Evolutionary conservation across 2,888 invertebrate genomes (phyloP).

Genomic region (Drosophila lutescens): DNA sequence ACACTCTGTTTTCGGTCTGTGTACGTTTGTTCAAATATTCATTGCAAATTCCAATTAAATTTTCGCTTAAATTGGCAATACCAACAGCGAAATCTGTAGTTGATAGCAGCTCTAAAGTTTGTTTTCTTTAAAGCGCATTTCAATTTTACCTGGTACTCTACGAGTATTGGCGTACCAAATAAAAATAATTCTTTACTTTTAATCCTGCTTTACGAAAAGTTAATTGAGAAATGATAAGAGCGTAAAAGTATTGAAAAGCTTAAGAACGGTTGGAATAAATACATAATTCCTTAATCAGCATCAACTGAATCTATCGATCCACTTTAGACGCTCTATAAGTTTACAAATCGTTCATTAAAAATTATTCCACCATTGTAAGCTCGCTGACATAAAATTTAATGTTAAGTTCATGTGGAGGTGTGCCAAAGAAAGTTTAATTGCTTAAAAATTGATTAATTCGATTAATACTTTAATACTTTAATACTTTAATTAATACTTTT

Average conservation of each 20-base stretch:
- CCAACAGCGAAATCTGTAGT: slow-evolving; percentile 56
- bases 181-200: not conserved
- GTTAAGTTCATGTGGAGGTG: no score
- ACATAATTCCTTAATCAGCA: no score
- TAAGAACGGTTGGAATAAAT: no score
- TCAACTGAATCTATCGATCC: no score
- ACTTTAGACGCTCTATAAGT: no score
- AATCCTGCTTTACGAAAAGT: not conserved
- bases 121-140: slow-evolving; percentile 33
- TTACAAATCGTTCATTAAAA: no score
- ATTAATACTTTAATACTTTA: not conserved
- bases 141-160: not conserved
- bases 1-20: slow-evolving; percentile 31
- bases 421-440: not conserved
- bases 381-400: no score
- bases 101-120: slow-evolving; percentile 37
- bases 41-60: slow-evolving; percentile 76
- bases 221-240: no score
- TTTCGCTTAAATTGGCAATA: slow-evolving; percentile 74
- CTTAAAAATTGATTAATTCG: not conserved
- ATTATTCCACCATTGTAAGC: no score
- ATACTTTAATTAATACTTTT: no score
- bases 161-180: not conserved
- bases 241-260: not conserved
- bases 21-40: slow-evolving; percentile 69